Evolutionary conservation across 2,113 vertebrate genomes (phyloP).

Genomic region (Illadopsis cleaveri): DNA sequence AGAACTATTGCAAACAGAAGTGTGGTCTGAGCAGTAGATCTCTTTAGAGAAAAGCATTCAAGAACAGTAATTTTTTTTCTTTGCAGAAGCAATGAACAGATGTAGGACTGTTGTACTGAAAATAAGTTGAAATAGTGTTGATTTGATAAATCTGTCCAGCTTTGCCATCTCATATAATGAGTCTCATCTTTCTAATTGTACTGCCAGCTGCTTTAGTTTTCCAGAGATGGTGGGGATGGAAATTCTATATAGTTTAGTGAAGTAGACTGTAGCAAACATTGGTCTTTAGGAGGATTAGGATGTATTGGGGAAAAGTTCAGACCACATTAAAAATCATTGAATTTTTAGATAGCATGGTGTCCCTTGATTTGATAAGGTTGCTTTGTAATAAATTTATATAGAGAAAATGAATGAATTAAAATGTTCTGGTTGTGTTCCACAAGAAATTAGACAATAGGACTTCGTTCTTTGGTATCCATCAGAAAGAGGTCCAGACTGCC

Average conservation of each 20-base stretch:
- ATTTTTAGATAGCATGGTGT: neutral
- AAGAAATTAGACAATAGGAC: neutral
- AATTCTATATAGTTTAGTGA: neutral
- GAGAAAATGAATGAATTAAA: neutral
- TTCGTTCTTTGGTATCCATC: neutral
- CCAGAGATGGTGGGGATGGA: neutral
- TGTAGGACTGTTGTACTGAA: neutral
- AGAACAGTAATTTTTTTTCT: neutral
- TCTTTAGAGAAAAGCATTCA: neutral
- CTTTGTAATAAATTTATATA: neutral
- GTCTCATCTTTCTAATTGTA: neutral
- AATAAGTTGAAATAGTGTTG: neutral
- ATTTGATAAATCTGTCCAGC: neutral
- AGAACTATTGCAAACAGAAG: slow-evolving; percentile 15
- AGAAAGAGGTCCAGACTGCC: neutral
- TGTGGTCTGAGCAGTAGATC: neutral
- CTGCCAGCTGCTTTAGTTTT: neutral
- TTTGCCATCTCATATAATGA: neutral
- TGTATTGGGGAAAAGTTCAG: neutral
- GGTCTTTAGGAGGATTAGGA: neutral
- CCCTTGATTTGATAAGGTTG: neutral
- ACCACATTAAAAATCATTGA: neutral
- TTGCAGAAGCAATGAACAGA: neutral
- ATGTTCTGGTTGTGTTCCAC: neutral
- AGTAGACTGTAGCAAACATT: neutral